Conservation (phyloP, 92 coral and sea anemone species). For the Virgularia gustaviana region DNA sequence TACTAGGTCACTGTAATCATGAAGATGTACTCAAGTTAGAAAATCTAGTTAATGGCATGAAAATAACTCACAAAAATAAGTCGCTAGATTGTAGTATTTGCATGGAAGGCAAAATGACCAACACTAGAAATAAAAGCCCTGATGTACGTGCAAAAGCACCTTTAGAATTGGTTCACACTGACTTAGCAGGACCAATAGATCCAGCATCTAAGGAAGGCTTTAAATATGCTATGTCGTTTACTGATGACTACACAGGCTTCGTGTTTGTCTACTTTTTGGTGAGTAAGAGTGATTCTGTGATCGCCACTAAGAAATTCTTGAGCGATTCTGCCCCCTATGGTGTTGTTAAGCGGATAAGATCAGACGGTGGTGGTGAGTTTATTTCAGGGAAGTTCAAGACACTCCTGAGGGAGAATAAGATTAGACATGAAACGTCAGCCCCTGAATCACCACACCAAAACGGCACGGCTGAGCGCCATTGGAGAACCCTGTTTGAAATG, state of each 20-base stretch:
- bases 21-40: conserved; percentile 42
- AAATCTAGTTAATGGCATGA: conserved; percentile 54
- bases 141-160: conserved; percentile 46
- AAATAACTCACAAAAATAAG: conserved; percentile 42
- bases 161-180: conserved; percentile 53
- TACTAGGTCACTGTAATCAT: conserved; percentile 51
- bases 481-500: conserved; percentile 57
- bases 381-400: conserved; percentile 31
- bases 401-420: conserved; percentile 29
- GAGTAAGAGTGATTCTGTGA: conserved; percentile 41
- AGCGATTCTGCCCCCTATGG: conserved; percentile 50
- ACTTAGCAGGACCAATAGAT: conserved; percentile 49
- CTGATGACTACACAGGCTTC: conserved; percentile 39
- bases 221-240: conserved; percentile 44
- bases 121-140: conserved; percentile 49
- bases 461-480: conserved; percentile 55
- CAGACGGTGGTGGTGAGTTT: conserved; percentile 46
- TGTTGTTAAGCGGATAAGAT: conserved; percentile 21
- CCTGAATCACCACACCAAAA: conserved; percentile 57
- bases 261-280: conserved; percentile 35
- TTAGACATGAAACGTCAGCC: conserved; percentile 41
- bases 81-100: conserved; percentile 50
- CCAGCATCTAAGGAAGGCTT: conserved; percentile 53
- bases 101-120: conserved; percentile 51
- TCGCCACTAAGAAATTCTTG: conserved; percentile 38